Percentiles rank a stretch among this genome's conserved stretches.
These are phyloP conservation scores for Lasioglossum oenotherae DNA, from an alignment of 2,888 invertebrate genomes.

Conservation along the genomic window DNA sequence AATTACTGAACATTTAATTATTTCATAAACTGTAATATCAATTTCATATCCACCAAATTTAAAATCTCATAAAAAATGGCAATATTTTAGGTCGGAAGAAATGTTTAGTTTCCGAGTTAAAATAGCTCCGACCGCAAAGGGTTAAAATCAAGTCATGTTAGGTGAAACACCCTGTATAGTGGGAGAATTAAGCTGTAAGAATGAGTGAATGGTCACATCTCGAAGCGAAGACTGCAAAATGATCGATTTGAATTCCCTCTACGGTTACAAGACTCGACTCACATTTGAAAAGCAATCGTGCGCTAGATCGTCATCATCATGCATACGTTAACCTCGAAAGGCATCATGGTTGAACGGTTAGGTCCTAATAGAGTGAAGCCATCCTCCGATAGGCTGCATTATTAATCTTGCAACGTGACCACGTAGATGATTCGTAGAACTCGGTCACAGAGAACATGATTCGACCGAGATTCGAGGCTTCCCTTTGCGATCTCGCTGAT, in stretches of 20 bases:
- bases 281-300: neutral
- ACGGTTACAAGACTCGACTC: neutral
- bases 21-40: no score
- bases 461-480: slow-evolving; percentile 45
- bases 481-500: slow-evolving; percentile 8
- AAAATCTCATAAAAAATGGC: no score
- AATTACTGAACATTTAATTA: no score
- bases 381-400: slow-evolving; percentile 57
- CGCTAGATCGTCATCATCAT: slow-evolving; percentile 17
- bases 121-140: no score
- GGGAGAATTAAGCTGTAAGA: neutral
- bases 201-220: neutral
- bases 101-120: no score
- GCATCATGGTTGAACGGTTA: slow-evolving; percentile 65
- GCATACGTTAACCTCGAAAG: slow-evolving; percentile 44
- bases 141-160: no score
- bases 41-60: no score
- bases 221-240: neutral
- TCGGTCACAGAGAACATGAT: slow-evolving; percentile 21
- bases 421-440: slow-evolving; percentile 29
- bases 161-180: no score
- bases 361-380: slow-evolving; percentile 69
- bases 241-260: neutral
- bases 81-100: no score
- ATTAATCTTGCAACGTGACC: slow-evolving; percentile 57